phyloP scores from a whole-genome alignment of 2,888 invertebrate genomes.

The Mycalesis mineus region DNA sequence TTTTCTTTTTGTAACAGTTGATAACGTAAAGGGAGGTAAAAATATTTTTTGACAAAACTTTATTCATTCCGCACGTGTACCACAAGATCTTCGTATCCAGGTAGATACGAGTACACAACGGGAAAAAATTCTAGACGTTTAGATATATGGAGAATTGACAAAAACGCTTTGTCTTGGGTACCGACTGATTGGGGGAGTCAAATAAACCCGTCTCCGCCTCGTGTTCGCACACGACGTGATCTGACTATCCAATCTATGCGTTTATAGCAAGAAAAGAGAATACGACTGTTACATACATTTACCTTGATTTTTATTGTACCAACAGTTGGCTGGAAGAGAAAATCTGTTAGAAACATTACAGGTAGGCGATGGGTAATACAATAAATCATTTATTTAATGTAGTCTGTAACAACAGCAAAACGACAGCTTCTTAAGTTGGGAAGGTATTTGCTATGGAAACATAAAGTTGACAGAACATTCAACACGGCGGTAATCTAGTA shows the following conservation, averaged over 20 bases:
- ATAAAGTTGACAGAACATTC: too few relatives aligned
- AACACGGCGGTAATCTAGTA: too few relatives aligned
- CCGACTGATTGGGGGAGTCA: conserved; percentile 67
- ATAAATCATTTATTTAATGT: too few relatives aligned
- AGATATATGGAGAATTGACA: conserved; percentile 41
- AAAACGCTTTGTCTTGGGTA: conserved; percentile 56
- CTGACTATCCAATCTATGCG: conserved; percentile 27
- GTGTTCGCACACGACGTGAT: conserved; percentile 37
- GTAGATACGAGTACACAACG: conserved; percentile 28
- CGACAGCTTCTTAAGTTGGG: too few relatives aligned
- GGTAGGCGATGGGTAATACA: too few relatives aligned
- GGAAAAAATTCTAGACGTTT: conserved; percentile 31
- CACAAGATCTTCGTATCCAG: conserved; percentile 19
- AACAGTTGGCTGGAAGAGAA: too few relatives aligned
- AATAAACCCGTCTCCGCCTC: conserved; percentile 55
- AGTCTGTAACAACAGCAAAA: too few relatives aligned
- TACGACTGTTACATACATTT: conserved; percentile 6
- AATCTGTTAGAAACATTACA: too few relatives aligned
- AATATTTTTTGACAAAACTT: neutral
- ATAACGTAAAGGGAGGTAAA: too few relatives aligned
- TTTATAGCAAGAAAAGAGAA: conserved; percentile 21
- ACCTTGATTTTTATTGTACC: conserved; percentile 16
- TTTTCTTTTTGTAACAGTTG: too few relatives aligned
- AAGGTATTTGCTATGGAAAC: too few relatives aligned
- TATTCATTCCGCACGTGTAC: conserved; percentile 21